Base-by-base conservation (phyloP, 2,113 vertebrate species). In the Pseudolaguvia tuberculata region DNA sequence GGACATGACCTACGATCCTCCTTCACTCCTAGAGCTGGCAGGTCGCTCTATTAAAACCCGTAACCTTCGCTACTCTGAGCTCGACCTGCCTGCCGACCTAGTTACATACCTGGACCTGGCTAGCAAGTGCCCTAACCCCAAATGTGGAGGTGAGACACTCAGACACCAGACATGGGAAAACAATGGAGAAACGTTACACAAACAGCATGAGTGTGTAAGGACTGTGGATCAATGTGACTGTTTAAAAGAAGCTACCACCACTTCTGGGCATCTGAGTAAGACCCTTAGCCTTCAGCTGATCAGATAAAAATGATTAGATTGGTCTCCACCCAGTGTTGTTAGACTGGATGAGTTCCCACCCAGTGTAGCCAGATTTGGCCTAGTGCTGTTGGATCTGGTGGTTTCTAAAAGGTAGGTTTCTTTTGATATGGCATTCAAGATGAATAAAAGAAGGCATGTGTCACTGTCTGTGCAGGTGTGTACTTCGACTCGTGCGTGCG, bases 401-500 rank as follows among this genome's bases (percentile, higher is more conserved):
- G 31, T n/a, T n/a, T n/a, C n/a, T n/a, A n/a, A n/a, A n/a, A 35
- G 6, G 31, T 35, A 35, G 31, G 8, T 42, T 5, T 42, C 39
- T 9, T 42, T n/a, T 42, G 8, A 42, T 42, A 7, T 42, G 39
- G 39, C 5, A 8, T 42, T 8, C 9, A 42, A 42, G 7, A 18
- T 18, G 4, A 48, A 20, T 29, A 25, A 25, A 47, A 25, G 17
- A 11, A 13, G 12, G 29, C 2, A 1, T 23, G 35, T 63, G 17
- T 59, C 12, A 42, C 48, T 12, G 76, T 21, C 29, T 78, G 31
- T 76, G 3, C 88, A 99, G 97, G 97, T 39, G 97, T 99, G 73
- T 99, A 99, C 89, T 99, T 99, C 31, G 96, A 98, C 87, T 96
- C 95, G 51, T 98, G 97, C 2, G 95, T 99, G 84, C 91, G 96